phyloP scores from a whole-genome alignment of 2,797 vertebrate species.

The Sebastes oblongus region DNA sequence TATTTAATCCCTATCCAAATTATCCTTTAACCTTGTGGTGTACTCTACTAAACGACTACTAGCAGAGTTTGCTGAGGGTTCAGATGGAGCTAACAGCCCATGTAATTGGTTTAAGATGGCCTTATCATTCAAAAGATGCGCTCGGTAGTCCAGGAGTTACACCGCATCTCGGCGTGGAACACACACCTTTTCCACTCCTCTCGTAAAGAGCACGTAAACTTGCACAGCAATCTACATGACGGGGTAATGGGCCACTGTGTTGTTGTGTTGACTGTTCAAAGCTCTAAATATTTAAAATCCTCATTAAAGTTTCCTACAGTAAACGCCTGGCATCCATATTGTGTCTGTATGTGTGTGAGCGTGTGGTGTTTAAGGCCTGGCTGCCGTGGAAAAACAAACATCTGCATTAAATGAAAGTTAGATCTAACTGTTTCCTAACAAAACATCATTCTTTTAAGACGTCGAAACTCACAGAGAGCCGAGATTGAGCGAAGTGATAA shows the following conservation, averaged over 20 bases:
- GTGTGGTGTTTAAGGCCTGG: background rate
- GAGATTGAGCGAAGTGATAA: background rate
- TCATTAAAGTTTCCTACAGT: background rate
- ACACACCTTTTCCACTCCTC: constrained; percentile 2
- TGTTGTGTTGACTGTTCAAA: background rate
- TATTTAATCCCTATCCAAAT: constrained; percentile 41
- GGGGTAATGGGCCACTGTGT: background rate
- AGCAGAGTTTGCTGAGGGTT: constrained; percentile 51
- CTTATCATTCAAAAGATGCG: constrained; percentile 59
- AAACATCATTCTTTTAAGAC: constrained; percentile 9
- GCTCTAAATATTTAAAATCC: constrained; percentile 10
- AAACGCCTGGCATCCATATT: constrained; percentile 7
- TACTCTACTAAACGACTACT: constrained; percentile 34
- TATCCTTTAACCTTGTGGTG: constrained; percentile 43
- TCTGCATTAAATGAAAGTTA: background rate
- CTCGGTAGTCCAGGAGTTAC: constrained; percentile 9
- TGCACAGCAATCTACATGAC: background rate
- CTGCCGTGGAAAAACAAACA: background rate
- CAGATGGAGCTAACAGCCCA: constrained; percentile 63
- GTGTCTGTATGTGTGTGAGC: background rate
- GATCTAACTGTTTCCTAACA: constrained; percentile 9
- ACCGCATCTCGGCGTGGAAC: background rate
- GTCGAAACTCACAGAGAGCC: background rate
- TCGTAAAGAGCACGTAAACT: constrained; percentile 5
- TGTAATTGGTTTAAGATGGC: constrained; percentile 75